These are phyloP conservation scores for Clarias fuscus DNA, from an alignment of 2,797 vertebrate genomes.

Conservation along the genomic window DNA sequence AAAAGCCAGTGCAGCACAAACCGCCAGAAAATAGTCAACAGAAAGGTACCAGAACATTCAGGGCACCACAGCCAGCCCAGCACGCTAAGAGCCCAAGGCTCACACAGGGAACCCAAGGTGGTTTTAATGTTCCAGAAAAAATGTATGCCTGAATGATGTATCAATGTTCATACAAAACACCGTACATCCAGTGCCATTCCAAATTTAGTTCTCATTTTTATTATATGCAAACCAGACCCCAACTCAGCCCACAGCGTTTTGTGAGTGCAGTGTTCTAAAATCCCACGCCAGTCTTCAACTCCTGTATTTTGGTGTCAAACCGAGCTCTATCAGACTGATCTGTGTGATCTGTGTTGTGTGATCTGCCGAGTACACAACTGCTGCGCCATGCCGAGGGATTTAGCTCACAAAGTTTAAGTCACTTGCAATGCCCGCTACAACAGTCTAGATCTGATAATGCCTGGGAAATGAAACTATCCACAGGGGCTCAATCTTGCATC, in stretches of 20 bases:
- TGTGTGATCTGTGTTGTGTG: too few species aligned
- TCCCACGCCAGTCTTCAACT: conserved; percentile 17
- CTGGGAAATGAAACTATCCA: background rate
- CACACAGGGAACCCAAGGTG: too few species aligned
- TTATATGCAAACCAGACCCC: conserved; percentile 7
- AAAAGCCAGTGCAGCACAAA: too few species aligned
- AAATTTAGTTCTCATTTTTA: background rate
- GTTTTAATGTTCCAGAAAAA: too few species aligned
- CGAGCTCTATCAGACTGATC: conserved; percentile 37
- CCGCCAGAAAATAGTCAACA: too few species aligned
- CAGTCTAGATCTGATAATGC: conserved; percentile 5
- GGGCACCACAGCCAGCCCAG: too few species aligned
- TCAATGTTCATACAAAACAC: background rate
- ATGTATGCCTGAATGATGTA: background rate
- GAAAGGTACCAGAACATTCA: too few species aligned
- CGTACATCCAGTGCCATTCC: background rate
- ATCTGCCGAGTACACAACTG: conserved; percentile 25
- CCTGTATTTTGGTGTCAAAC: conserved; percentile 20
- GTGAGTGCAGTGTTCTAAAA: background rate
- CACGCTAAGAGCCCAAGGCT: too few species aligned
- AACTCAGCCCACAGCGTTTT: background rate
- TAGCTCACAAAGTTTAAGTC: conserved; percentile 24
- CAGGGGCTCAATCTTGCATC: background rate
- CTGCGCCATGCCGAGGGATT: conserved; percentile 20
- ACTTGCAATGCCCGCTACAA: conserved; percentile 20